Evolutionary conservation across 2,888 invertebrate genomes (phyloP).

Genomic region (Scaptomyza parva): DNA sequence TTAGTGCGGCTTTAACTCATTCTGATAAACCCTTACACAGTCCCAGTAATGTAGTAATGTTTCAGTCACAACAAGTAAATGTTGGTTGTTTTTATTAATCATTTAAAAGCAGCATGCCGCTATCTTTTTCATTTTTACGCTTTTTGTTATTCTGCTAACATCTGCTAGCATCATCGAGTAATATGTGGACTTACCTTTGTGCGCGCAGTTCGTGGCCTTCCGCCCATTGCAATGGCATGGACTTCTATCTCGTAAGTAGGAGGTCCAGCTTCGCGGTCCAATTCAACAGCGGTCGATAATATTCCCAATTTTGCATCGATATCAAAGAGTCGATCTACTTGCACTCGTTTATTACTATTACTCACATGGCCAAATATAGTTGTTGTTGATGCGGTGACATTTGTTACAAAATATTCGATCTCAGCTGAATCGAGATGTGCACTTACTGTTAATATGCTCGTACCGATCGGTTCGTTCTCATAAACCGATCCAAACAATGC

Average conservation of each 20-base stretch:
- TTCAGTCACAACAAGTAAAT: slow-evolving; percentile 21
- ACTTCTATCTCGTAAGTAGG: slow-evolving; percentile 94
- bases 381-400: slow-evolving; percentile 87
- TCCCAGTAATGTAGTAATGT: slow-evolving; percentile 43
- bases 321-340: slow-evolving; percentile 95
- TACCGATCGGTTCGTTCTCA: slow-evolving; percentile 95
- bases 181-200: slow-evolving; percentile 90
- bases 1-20: slow-evolving; percentile 82
- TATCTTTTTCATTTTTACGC: slow-evolving; percentile 16
- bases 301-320: slow-evolving; percentile 95
- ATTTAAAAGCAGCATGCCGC: slow-evolving; percentile 2
- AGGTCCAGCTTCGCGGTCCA: slow-evolving; percentile 93
- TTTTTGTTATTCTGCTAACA: slow-evolving; percentile 6
- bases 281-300: slow-evolving; percentile 92
- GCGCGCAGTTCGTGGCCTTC: slow-evolving; percentile 90
- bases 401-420: slow-evolving; percentile 96
- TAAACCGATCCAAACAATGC: slow-evolving; percentile 91
- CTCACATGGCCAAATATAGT: slow-evolving; percentile 78
- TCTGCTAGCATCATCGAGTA: slow-evolving; percentile 1
- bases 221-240: slow-evolving; percentile 91
- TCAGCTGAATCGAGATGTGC: slow-evolving; percentile 89
- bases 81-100: slow-evolving; percentile 20
- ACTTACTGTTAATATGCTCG: slow-evolving; percentile 92
- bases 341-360: slow-evolving; percentile 82
- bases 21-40: slow-evolving; percentile 67